Conservation (phyloP, 2,113 vertebrate genomes). For the Podocnemis expansa region DNA sequence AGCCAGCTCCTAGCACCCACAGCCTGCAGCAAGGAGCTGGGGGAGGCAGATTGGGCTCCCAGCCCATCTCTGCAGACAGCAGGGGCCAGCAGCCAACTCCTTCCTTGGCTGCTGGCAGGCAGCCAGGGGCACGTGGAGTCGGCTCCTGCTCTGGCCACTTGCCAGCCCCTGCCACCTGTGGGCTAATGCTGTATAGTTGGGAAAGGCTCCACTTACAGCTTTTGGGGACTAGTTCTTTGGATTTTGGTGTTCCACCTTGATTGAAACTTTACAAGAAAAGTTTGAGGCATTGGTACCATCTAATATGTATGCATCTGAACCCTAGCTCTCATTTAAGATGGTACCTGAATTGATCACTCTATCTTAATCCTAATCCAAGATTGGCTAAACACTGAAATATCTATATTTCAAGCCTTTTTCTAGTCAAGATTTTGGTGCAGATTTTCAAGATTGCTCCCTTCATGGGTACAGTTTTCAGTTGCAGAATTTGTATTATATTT, state of each 20-base stretch:
- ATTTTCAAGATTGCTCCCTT: background rate
- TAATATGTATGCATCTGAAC: background rate
- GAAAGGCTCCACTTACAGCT: background rate
- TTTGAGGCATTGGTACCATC: accelerated
- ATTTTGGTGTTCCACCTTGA: background rate
- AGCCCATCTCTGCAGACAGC: too few relatives aligned
- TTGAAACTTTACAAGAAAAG: background rate
- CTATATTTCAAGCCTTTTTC: background rate
- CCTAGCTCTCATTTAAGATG: background rate
- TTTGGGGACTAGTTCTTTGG: background rate
- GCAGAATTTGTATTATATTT: background rate
- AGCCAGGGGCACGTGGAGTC: too few relatives aligned
- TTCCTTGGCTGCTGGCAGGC: too few relatives aligned
- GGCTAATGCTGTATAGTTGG: background rate
- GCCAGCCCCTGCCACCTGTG: too few relatives aligned
- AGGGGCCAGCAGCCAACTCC: too few relatives aligned
- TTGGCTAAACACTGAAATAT: background rate
- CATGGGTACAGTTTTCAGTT: background rate
- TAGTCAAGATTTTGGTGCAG: background rate
- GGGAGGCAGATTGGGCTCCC: too few relatives aligned
- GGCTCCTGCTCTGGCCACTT: too few relatives aligned
- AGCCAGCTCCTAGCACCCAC: too few relatives aligned
- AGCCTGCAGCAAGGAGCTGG: too few relatives aligned
- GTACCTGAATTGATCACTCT: background rate
- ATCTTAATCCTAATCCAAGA: background rate